Evolutionary conservation across 2,888 invertebrate genomes (phyloP), one percentile per base, ranked within the genome.

Genomic region (Lasius fuliginosus): DNA sequence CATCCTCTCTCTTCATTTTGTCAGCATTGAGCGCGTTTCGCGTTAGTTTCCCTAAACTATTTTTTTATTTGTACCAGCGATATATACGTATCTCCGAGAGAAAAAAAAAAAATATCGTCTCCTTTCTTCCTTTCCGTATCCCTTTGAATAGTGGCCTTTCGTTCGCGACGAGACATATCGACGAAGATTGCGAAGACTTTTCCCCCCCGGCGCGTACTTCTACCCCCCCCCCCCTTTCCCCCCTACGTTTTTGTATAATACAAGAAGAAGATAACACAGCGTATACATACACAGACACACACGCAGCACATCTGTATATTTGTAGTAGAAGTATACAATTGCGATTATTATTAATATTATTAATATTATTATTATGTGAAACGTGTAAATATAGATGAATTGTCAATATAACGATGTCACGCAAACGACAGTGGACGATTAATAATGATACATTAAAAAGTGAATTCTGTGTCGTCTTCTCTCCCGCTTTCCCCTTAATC

Each of bases 361-460:
- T 90, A 90, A 86, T 89, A 90, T 89, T 92, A 91, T 89, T 89
- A 90, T 88, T 88, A 90, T 89, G 91, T 89, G 88, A 89, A 90
- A 90, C 91, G 89, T 93, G 93, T 92, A 93, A 89, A 93, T 49
- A 49, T 93, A 93, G 90, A 92, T 93, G 89, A 93, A 94, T 93
- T 94, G 94, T 94, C 94, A 93, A 94, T 93, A 94, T 87, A 89
- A 92, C 86, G 91, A 92, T 91, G 92, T 93, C 92, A 91, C 90
- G 90, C 90, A 91, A 93, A 90, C 90, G 91, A 93, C 92, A 93
- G 91, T 92, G 92, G 93, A 93, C 92, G 93, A 94, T 93, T 93
- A 94, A 94, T 93, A 94, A 94, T 92, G 94, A 94, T 94, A 93
- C 91, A 93, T 94, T 92, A 87, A 90, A 90, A 90, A 86, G 86